Conservation (phyloP, 2,797 vertebrate species). For the Graptemys geographica region DNA sequence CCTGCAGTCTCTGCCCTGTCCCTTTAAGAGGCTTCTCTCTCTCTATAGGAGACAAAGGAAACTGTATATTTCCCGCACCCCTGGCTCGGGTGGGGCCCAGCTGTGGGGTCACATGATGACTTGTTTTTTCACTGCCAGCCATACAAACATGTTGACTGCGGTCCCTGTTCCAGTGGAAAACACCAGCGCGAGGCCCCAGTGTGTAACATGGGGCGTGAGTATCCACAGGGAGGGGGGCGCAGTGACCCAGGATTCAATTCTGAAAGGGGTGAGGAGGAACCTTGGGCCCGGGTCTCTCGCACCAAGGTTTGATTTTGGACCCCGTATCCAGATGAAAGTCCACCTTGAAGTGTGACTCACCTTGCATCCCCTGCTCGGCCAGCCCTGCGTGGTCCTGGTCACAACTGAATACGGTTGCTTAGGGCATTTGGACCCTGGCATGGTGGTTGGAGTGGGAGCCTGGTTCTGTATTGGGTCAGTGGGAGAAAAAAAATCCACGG, state of each 20-base stretch:
- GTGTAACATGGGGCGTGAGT: not conserved
- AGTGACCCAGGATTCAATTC: too few species aligned
- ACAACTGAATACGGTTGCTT: not conserved
- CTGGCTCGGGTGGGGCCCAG: not conserved
- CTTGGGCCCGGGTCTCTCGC: too few species aligned
- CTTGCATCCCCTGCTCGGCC: not conserved
- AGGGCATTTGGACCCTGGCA: too few species aligned
- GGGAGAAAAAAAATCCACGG: not conserved
- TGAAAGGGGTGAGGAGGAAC: not conserved
- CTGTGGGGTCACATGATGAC: not conserved
- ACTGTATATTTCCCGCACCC: fast-evolving
- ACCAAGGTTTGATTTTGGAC: not conserved
- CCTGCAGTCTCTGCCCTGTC: not conserved
- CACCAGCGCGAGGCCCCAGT: fast-evolving
- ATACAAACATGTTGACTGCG: not conserved
- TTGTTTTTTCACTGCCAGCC: fast-evolving
- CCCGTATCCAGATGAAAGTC: not conserved
- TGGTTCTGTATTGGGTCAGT: not conserved
- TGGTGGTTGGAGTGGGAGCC: not conserved
- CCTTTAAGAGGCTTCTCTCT: not conserved
- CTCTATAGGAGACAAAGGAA: not conserved
- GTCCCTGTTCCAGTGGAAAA: not conserved
- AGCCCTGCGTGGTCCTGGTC: not conserved
- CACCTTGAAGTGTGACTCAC: not conserved
- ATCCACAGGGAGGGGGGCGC: not conserved